Base-by-base conservation (phyloP, 2,888 invertebrate species). In the Meganola albula region DNA sequence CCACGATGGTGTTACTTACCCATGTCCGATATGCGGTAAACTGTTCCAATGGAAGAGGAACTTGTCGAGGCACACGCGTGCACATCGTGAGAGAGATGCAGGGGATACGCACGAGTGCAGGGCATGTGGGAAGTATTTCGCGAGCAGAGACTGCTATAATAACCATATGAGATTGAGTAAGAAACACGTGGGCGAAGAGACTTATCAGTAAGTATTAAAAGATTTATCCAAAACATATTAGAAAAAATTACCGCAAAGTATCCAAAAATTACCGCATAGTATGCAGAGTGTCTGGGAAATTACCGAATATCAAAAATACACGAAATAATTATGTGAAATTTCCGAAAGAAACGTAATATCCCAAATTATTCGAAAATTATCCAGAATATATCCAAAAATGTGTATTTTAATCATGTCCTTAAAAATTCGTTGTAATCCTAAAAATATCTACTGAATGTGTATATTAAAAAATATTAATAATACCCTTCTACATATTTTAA, bases 41-140 rank as follows among this genome's bases (percentile, higher is more conserved):
- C 58, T 73, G 37, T 85, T 85, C 65, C 77, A 76, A 21, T 85
- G 84, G 84, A 83, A 83, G 31, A 57, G 84, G 0, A 85, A 85
- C 53, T 61, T 85, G 0, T 73, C 83, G 0, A 58, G 84, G 0
- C 84, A 84, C 49, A 53, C 69, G 1, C 58, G 82, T n/a, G 76
- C 74, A 51, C 84, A 85, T 34, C 49, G 73, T 2, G 80, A 82
- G 40, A 36, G 20, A 7, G 20, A 7, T 5, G 7, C 64, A 0
- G 84, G 84, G 9, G 69, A 62, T 2, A 32, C 61, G 12, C 74
- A 82, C 63, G 72, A 72, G 51, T 74, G 74, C 13, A 43, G 72
- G 5, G 69, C 69, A 4, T 85, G 85, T 52, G 58, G 68, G 3
- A 83, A 83, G 53, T 74, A 52, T 0, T 84, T 85, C 57, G 62